Conservation (phyloP, 2,113 vertebrate genomes). For the Canis aureus region DNA sequence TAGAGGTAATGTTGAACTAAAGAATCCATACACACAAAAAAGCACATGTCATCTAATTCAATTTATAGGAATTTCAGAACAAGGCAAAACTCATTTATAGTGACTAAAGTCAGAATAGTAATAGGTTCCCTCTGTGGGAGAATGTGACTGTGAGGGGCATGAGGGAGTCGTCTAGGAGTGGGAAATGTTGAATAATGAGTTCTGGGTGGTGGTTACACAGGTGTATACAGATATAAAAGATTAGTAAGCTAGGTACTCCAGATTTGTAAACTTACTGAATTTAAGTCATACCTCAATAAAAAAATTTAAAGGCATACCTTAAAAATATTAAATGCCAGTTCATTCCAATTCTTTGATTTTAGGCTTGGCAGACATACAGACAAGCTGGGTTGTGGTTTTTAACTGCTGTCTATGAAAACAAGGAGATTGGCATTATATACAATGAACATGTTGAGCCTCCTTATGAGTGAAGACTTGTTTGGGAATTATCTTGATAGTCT, state of each 20-base stretch:
- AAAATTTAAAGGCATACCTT: neutral
- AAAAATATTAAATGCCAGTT: neutral
- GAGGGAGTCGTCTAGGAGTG: accelerated
- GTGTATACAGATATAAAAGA: neutral
- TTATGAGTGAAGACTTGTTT: slow-evolving; percentile 29
- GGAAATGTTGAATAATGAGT: neutral
- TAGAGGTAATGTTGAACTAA: neutral
- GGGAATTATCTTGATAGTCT: slow-evolving; percentile 35
- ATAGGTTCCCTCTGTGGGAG: neutral
- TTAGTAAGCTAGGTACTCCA: neutral
- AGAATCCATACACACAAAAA: neutral
- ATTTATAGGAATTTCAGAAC: neutral
- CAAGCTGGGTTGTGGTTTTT: neutral
- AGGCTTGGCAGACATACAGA: neutral
- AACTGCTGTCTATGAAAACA: neutral
- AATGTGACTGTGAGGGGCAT: accelerated
- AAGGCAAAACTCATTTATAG: neutral
- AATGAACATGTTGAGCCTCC: neutral
- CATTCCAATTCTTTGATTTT: neutral
- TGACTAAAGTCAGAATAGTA: neutral
- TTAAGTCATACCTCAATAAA: neutral
- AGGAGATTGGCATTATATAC: neutral
- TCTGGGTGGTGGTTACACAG: neutral
- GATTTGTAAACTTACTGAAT: neutral
- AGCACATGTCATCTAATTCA: neutral